These are phyloP conservation scores for Oscheius onirici DNA, from an alignment of 2,888 invertebrate genomes.

Conservation along the genomic window DNA sequence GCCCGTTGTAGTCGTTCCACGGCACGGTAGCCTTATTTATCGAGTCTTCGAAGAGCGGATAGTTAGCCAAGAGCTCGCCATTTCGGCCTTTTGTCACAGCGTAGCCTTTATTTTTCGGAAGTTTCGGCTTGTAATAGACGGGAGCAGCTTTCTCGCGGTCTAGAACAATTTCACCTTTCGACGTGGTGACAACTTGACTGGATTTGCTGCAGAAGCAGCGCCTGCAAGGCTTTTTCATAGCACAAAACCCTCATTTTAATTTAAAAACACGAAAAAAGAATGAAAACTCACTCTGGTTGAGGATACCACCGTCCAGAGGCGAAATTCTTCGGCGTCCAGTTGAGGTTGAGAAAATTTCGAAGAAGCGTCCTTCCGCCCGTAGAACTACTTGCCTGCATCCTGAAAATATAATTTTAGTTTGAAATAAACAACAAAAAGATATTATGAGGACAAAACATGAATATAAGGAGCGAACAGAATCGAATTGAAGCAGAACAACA, in stretches of 20 bases:
- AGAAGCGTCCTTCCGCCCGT: neutral
- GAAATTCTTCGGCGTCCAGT: slow-evolving; percentile 13
- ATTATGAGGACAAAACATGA: neutral
- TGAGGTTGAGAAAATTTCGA: neutral
- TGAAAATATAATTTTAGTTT: neutral
- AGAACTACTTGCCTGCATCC: slow-evolving; percentile 5
- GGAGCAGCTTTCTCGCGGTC: slow-evolving; percentile 40
- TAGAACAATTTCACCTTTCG: neutral
- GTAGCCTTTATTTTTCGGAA: slow-evolving; percentile 36
- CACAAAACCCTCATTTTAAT: neutral
- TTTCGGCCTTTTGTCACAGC: slow-evolving; percentile 54
- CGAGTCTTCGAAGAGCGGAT: slow-evolving; percentile 67
- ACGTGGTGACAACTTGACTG: neutral
- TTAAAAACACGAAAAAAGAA: neutral
- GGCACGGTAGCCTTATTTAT: slow-evolving; percentile 57
- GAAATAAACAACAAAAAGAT: neutral
- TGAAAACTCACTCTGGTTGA: slow-evolving; percentile 65
- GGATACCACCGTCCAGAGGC: slow-evolving; percentile 69
- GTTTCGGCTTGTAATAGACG: slow-evolving; percentile 56
- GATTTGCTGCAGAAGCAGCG: neutral
- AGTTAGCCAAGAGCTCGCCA: slow-evolving; percentile 66
- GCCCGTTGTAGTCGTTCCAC: slow-evolving; percentile 58
- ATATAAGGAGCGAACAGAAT: neutral
- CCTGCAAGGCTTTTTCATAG: neutral
- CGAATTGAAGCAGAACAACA: no score